Percentiles rank a stretch among this genome's conserved stretches.
phyloP scores from a whole-genome alignment of 2,797 vertebrate species.

The Manis crassicaudata region DNA sequence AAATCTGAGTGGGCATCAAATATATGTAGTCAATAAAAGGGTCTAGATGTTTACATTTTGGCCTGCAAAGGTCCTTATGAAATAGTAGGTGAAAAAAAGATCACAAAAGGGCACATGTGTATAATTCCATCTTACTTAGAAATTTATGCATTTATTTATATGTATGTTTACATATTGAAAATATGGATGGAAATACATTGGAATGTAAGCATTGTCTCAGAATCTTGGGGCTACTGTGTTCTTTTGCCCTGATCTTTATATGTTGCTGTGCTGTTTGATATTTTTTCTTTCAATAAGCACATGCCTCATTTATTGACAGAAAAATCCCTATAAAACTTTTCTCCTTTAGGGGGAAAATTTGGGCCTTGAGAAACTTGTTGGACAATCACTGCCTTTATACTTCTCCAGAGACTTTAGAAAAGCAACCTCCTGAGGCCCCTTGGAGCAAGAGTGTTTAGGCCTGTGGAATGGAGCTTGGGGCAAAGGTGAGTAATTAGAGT shows the following conservation, averaged over 20 bases:
- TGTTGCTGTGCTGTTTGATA: neutral
- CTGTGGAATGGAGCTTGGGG: neutral
- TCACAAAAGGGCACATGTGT: neutral
- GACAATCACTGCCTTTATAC: neutral
- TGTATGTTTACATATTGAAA: neutral
- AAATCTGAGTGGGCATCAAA: neutral
- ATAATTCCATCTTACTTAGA: constrained; percentile 25
- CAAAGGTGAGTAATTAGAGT: constrained; percentile 32
- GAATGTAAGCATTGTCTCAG: neutral
- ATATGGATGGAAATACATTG: neutral
- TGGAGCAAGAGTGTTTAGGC: neutral
- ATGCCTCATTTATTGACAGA: constrained; percentile 37
- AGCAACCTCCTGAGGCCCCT: neutral
- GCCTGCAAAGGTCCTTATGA: neutral
- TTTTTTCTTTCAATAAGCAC: neutral
- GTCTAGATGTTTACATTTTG: neutral
- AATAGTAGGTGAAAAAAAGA: neutral
- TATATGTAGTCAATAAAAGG: neutral
- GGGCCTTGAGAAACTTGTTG: neutral
- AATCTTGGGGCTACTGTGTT: neutral
- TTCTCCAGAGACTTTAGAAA: neutral
- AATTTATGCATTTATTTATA: neutral
- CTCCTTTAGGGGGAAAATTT: neutral
- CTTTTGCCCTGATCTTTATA: neutral
- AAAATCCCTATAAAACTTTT: neutral